These are phyloP conservation scores for Cepaea hortensis DNA, from an alignment of 2,888 invertebrate genomes.

Conservation along the genomic window DNA sequence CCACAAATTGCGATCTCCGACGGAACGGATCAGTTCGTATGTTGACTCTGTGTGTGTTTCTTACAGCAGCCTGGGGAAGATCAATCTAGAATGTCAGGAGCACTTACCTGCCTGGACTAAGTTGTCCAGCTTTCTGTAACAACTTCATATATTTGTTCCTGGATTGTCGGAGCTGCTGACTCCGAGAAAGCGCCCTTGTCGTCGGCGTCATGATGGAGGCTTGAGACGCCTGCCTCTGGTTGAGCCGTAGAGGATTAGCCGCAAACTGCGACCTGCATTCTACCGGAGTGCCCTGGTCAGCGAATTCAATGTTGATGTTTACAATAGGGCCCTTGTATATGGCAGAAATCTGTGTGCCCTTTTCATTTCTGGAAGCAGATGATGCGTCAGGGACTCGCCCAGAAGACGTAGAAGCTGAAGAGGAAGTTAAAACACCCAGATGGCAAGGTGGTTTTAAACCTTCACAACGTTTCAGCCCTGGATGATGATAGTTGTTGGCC, in stretches of 20 bases:
- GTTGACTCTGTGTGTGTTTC: no score
- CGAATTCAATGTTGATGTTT: slow-evolving; percentile 51
- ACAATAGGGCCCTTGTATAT: slow-evolving; percentile 39
- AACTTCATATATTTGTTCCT: slow-evolving; percentile 51
- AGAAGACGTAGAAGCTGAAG: not conserved
- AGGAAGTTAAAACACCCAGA: not conserved
- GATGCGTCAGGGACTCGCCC: not conserved
- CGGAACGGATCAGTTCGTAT: no score
- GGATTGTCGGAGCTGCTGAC: slow-evolving; percentile 54
- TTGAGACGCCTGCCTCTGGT: slow-evolving; percentile 14
- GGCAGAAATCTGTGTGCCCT: not conserved
- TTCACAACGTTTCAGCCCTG: slow-evolving; percentile 40
- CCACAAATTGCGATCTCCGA: no score
- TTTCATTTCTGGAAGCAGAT: not conserved
- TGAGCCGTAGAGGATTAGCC: slow-evolving; percentile 31
- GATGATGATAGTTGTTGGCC: slow-evolving; percentile 41
- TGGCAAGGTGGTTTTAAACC: not conserved
- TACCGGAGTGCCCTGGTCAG: slow-evolving; percentile 30
- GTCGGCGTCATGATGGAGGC: slow-evolving; percentile 49
- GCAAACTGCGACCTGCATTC: slow-evolving; percentile 23
- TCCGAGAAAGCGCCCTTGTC: slow-evolving; percentile 47
- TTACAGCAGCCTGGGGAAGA: no score
- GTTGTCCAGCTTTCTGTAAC: slow-evolving; percentile 44
- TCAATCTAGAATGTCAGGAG: no score
- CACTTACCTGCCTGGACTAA: slow-evolving; percentile 39